Percentiles rank a stretch among this genome's conserved stretches.
These are phyloP conservation scores for Hyposoter didymator DNA, from an alignment of 2,888 invertebrate species.

Conservation along the genomic window DNA sequence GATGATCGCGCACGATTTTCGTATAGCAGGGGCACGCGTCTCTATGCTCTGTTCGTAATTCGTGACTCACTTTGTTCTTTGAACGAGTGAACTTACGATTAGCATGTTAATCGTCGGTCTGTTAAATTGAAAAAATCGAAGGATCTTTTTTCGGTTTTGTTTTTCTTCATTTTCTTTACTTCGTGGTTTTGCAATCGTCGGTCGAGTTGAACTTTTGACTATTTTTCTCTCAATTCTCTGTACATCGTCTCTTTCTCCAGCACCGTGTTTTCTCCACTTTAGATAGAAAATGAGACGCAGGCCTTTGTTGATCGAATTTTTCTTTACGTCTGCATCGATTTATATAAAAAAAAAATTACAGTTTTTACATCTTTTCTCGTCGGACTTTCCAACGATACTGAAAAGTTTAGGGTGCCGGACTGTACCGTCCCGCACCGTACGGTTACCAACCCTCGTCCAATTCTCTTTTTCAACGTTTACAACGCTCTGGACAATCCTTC, in stretches of 20 bases:
- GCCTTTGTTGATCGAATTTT: slow-evolving; percentile 1
- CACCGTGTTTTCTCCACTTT: slow-evolving; percentile 9
- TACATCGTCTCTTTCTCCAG: slow-evolving; percentile 21
- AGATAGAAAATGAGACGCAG: neutral
- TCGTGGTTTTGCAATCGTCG: slow-evolving; percentile 35
- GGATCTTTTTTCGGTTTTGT: slow-evolving; percentile 28
- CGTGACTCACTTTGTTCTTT: slow-evolving; percentile 55
- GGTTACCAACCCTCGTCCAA: neutral
- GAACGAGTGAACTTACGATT: slow-evolving; percentile 59
- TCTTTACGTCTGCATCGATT: slow-evolving; percentile 16
- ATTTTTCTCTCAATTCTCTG: slow-evolving; percentile 43
- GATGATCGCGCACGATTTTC: slow-evolving; percentile 65
- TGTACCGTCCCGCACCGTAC: neutral
- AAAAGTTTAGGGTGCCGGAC: neutral
- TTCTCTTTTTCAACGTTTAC: neutral
- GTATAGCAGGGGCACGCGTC: slow-evolving; percentile 40
- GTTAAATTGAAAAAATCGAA: neutral
- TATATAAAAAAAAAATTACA: slow-evolving; percentile 23
- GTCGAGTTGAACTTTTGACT: slow-evolving; percentile 57
- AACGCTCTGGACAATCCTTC: slow-evolving; percentile 3
- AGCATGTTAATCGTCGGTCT: slow-evolving; percentile 40
- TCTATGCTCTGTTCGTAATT: slow-evolving; percentile 30
- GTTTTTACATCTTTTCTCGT: slow-evolving; percentile 26
- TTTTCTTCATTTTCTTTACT: neutral
- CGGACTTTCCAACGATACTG: neutral